Conservation (phyloP, 2,797 vertebrate genomes). For the Enteromius unitaeniatus region DNA sequence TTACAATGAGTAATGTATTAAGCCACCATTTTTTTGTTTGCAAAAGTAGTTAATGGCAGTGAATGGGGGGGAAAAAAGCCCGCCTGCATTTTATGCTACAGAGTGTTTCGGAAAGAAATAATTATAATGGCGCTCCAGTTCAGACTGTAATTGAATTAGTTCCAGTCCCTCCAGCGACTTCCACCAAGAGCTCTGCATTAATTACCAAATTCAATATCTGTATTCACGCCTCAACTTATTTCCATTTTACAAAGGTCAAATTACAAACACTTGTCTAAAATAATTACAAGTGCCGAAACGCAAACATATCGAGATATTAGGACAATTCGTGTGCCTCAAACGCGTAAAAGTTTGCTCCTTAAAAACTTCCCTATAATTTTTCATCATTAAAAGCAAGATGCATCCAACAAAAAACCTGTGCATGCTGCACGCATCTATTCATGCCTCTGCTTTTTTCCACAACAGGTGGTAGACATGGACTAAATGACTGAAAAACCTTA, state of each 20-base stretch:
- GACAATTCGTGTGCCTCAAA: neutral
- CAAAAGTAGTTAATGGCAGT: neutral
- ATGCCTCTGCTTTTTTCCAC: slow-evolving; percentile 18
- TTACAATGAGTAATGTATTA: slow-evolving; percentile 22
- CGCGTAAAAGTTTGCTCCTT: neutral
- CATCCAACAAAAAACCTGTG: neutral
- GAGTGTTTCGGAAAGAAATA: slow-evolving; percentile 72
- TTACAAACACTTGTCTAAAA: slow-evolving; percentile 72
- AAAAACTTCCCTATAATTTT: neutral
- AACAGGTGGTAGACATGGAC: slow-evolving; percentile 33
- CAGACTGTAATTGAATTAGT: slow-evolving; percentile 81
- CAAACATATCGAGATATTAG: slow-evolving; percentile 32
- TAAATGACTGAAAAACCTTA: slow-evolving; percentile 35
- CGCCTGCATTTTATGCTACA: slow-evolving; percentile 68
- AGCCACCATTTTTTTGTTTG: slow-evolving; percentile 17
- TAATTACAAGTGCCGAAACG: slow-evolving; percentile 64
- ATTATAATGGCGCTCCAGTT: slow-evolving; percentile 78
- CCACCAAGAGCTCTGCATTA: slow-evolving; percentile 76
- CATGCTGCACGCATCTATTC: neutral
- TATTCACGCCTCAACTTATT: slow-evolving; percentile 76
- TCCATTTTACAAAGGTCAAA: slow-evolving; percentile 78
- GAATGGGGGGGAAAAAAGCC: slow-evolving; percentile 47
- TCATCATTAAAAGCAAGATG: slow-evolving; percentile 15
- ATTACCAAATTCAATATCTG: slow-evolving; percentile 81
- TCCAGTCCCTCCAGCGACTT: slow-evolving; percentile 70